phyloP scores from a whole-genome alignment of 2,888 invertebrate genomes.

The Caenorhabditis sp. region DNA sequence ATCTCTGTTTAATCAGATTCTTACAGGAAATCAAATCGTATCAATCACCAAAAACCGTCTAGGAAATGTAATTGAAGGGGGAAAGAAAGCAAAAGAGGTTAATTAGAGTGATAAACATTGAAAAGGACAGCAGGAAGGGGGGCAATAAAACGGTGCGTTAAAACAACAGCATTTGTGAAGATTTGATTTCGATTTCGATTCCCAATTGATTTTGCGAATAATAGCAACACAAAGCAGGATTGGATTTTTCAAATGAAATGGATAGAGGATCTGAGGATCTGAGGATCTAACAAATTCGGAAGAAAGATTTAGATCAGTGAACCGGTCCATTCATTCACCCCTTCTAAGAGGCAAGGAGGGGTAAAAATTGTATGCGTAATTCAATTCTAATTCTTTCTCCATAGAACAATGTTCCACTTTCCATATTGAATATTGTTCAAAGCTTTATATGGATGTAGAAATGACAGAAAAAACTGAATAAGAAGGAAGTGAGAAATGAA shows the following conservation, averaged over 20 bases:
- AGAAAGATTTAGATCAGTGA: conserved; percentile 55
- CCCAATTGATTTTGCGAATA: background rate
- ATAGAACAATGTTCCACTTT: background rate
- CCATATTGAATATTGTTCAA: no score
- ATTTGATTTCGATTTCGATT: no score
- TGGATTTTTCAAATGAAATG: conserved; percentile 52
- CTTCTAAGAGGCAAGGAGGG: no score
- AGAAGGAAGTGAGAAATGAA: background rate
- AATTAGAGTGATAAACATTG: conserved; percentile 23
- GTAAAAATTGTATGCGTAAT: conserved; percentile 47
- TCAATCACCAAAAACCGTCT: conserved; percentile 46
- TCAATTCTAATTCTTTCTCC: background rate
- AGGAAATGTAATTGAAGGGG: no score
- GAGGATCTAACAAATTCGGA: conserved; percentile 17
- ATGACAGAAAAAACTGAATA: background rate
- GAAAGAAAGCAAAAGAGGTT: conserved; percentile 55
- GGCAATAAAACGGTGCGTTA: conserved; percentile 7
- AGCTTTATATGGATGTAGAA: no score
- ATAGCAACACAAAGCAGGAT: conserved; percentile 31
- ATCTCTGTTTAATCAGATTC: no score
- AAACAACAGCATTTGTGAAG: conserved; percentile 17
- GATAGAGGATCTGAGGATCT: background rate
- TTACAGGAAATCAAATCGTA: conserved; percentile 27
- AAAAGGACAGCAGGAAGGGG: conserved; percentile 14
- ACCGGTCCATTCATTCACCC: conserved; percentile 45